These are phyloP conservation scores for Aegypius monachus DNA, from an alignment of 2,113 vertebrate species.

Conservation along the genomic window DNA sequence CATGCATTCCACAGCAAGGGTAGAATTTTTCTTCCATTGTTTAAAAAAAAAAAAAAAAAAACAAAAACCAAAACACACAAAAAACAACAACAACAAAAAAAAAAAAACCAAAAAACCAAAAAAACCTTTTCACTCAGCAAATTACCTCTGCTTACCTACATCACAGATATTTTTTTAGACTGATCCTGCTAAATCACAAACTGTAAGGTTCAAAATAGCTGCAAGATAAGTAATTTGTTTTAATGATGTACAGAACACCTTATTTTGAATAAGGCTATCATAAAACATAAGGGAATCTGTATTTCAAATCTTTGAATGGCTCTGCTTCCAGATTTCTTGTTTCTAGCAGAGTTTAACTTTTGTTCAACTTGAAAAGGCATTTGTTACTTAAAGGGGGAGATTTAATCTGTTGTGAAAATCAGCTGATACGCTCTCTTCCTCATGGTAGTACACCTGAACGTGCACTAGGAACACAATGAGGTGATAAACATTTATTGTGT, in stretches of 20 bases:
- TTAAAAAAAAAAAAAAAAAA: neutral
- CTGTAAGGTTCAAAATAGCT: neutral
- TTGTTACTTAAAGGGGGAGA: neutral
- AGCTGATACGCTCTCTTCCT: neutral
- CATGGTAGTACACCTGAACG: accelerated
- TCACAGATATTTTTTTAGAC: neutral
- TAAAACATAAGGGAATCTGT: neutral
- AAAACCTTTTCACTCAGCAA: neutral
- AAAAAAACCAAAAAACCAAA: no score
- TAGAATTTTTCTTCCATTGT: neutral
- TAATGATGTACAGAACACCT: neutral
- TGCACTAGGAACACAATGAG: neutral
- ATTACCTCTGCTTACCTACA: neutral
- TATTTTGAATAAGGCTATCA: neutral
- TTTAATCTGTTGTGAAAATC: neutral
- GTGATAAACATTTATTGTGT: neutral
- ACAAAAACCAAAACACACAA: no score
- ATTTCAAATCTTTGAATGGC: neutral
- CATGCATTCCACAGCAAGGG: neutral
- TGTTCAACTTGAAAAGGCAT: neutral
- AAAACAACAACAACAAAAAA: no score
- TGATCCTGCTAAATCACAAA: neutral
- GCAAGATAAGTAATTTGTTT: neutral
- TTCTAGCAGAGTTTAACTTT: neutral
- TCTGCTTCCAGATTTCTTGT: neutral